phyloP scores from a whole-genome alignment of 2,113 vertebrate species.

The Carassius gibelio region DNA sequence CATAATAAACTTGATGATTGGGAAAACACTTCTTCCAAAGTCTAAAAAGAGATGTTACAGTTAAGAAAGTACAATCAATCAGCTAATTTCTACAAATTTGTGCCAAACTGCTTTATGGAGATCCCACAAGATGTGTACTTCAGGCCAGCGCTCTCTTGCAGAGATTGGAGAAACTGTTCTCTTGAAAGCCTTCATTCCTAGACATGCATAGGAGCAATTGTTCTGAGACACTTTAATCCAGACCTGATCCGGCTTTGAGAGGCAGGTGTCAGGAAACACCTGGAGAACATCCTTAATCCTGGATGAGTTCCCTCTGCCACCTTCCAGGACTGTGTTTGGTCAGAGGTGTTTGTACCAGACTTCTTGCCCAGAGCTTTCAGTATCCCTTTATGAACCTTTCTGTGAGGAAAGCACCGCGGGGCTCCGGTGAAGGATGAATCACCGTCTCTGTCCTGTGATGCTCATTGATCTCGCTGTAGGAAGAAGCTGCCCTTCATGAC shows the following conservation, averaged over 20 bases:
- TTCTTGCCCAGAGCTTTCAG: neutral
- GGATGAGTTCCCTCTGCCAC: neutral
- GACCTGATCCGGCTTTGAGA: neutral
- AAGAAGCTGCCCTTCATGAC: neutral
- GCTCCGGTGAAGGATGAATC: conserved; percentile 5
- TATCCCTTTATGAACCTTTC: neutral
- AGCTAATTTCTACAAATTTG: neutral
- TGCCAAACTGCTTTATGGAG: neutral
- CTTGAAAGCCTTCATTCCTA: neutral
- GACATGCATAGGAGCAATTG: neutral
- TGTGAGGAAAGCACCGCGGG: neutral
- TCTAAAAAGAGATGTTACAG: neutral
- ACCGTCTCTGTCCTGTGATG: neutral
- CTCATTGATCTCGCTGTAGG: neutral
- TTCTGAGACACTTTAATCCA: neutral
- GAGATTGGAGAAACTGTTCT: neutral
- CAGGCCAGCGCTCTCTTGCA: neutral
- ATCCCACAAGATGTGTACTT: too few species aligned
- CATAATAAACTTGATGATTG: neutral
- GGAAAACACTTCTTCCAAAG: neutral
- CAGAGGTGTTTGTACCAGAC: conserved; percentile 3
- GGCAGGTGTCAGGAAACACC: neutral
- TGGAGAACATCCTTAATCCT: conserved; percentile 1
- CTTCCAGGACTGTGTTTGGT: neutral
- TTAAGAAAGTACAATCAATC: neutral